Base-by-base conservation (phyloP, 2,888 invertebrate species). In the Drosophila rellima region DNA sequence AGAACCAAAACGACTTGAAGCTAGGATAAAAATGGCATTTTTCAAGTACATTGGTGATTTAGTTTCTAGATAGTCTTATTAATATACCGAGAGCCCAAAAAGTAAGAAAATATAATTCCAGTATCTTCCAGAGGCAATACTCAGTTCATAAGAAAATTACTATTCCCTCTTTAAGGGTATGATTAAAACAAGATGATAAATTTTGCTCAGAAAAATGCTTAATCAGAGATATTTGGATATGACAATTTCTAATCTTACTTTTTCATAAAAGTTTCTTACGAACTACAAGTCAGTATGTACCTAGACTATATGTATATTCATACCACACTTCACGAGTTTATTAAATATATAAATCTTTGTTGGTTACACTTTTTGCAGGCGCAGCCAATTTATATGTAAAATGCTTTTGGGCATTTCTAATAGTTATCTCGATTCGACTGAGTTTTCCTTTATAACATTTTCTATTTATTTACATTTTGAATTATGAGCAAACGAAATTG, bases 321-420 rank as follows among this genome's bases (percentile, higher is more conserved):
- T 40, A 18, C 18, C 17, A 47, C 35, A 54, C 8, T 11, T 6
- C 29, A 39, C 10, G 17, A 40, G 18, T 33, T n/a, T 33, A 66
- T 70, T 37, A 60, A 70, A 70, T 68, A 60, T 68, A 85, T 79
- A 80, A 77, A 83, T 68, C 68, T 77, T 50, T 64, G 73, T 66
- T 62, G 64, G 50, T 33, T 66, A 68, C 56, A 60, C 50, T 67
- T 81, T 84, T 57, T 82, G 73, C 73, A 59, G 52, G 57, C 77
- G 26, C 67, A 70, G 67, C 80, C 88, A 88, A 88, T 83, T 80
- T 83, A 82, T 74, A 79, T 88, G 80, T 85, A 77, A 80, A 88
- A 33, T 42, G 50, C 17, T 64, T 63, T 70, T 50, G 56, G 55
- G 35, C 64, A 69, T 63, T 64, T 65, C 76, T 44, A 54, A 60